Evolutionary conservation across 2,113 vertebrate genomes (phyloP).

Genomic region (Pelvicachromis taeniatus): DNA sequence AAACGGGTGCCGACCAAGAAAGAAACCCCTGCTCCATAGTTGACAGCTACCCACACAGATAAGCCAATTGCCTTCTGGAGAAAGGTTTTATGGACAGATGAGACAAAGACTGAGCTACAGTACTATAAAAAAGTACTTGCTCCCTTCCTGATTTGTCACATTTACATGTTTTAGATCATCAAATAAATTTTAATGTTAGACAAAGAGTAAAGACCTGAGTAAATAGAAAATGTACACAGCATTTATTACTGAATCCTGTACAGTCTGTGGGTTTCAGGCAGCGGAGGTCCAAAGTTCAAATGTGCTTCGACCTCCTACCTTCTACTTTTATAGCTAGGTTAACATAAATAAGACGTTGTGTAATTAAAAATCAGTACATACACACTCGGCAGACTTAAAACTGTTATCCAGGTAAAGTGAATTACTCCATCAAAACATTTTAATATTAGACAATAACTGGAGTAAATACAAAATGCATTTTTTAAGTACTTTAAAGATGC

Average conservation of each 20-base stretch:
- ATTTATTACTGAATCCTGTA: background rate
- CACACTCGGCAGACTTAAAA: background rate
- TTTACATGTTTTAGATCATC: background rate
- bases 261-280: background rate
- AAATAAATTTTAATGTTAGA: background rate
- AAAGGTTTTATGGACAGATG: background rate
- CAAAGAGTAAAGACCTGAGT: background rate
- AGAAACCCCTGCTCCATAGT: background rate
- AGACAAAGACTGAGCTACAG: background rate
- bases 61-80: background rate
- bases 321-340: background rate
- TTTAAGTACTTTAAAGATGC: background rate
- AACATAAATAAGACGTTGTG: background rate
- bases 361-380: background rate
- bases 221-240: background rate
- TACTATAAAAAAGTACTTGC: background rate
- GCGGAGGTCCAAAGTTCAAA: background rate
- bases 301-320: accelerated
- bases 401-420: background rate
- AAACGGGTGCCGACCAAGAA: background rate
- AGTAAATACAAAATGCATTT: background rate
- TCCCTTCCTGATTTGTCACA: background rate
- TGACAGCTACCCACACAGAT: background rate
- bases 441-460: background rate
- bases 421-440: background rate